Evolutionary conservation across 2,888 invertebrate genomes (phyloP).

Genomic region (Torymus tubicola): DNA sequence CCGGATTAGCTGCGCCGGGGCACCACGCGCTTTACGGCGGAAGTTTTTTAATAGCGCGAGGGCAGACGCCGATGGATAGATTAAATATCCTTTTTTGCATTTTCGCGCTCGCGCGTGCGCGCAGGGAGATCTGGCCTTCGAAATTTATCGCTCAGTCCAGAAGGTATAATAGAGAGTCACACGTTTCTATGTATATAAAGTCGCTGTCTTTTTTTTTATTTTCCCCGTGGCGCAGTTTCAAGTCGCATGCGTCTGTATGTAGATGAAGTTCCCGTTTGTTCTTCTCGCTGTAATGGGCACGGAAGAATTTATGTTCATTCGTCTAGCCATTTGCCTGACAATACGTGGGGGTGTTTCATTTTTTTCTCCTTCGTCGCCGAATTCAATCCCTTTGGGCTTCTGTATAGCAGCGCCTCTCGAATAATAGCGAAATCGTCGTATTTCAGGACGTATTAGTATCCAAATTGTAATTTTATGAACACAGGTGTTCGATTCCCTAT

Average conservation of each 20-base stretch:
- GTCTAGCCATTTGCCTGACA: too few relatives aligned
- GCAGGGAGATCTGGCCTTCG: neutral
- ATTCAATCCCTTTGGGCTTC: neutral
- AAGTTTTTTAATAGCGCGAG: conserved; percentile 67
- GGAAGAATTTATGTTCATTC: too few relatives aligned
- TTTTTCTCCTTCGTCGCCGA: neutral
- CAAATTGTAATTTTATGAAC: conserved; percentile 37
- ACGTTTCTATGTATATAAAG: conserved; percentile 4
- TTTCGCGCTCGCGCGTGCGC: conserved; percentile 56
- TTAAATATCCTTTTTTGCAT: conserved; percentile 64
- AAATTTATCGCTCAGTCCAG: conserved; percentile 55
- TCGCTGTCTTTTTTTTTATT: conserved; percentile 32
- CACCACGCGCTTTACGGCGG: conserved; percentile 66
- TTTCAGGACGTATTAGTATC: conserved; percentile 18
- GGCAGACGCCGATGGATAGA: conserved; percentile 36
- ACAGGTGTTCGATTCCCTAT: conserved; percentile 25
- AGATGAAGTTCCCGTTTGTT: too few relatives aligned
- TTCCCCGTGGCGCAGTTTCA: conserved; percentile 44
- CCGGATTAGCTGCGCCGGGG: conserved; percentile 62
- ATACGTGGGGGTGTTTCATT: conserved; percentile 3
- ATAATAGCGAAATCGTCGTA: conserved; percentile 5
- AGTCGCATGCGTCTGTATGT: too few relatives aligned
- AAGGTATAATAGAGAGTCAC: conserved; percentile 2
- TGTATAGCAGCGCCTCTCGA: conserved; percentile 15
- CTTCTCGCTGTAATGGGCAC: too few relatives aligned